Percentiles rank a stretch among this genome's conserved stretches.
phyloP scores from a whole-genome alignment of 2,113 vertebrate genomes.

The Oenanthe oenanthe region DNA sequence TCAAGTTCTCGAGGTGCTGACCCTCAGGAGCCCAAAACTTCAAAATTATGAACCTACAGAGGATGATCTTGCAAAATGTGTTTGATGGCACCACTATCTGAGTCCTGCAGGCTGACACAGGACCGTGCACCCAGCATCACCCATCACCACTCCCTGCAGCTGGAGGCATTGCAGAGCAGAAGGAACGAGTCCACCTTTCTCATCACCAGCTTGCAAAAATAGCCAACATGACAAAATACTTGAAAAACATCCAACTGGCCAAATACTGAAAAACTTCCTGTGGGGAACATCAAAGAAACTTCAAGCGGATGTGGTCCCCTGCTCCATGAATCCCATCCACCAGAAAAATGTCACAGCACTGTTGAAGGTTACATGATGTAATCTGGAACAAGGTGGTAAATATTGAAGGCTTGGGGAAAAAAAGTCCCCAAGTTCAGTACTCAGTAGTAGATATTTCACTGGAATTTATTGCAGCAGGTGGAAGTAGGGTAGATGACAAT shows the following conservation, averaged over 20 bases:
- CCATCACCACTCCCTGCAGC: not conserved
- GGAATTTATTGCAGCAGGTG: conserved; percentile 42
- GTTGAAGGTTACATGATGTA: conserved; percentile 32
- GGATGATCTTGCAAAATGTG: not conserved
- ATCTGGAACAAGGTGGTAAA: conserved; percentile 24
- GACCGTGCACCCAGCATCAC: fast-evolving
- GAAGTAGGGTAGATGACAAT: conserved; percentile 40
- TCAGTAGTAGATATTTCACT: conserved; percentile 60
- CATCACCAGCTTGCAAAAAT: not conserved
- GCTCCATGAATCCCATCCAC: not conserved
- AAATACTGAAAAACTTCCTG: conserved; percentile 1
- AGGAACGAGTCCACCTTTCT: not conserved
- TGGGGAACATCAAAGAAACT: conserved; percentile 7
- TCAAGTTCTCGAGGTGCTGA: not conserved
- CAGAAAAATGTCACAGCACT: not conserved
- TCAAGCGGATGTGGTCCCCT: not conserved
- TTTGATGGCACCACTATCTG: not conserved
- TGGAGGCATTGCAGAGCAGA: not conserved
- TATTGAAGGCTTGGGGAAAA: not conserved
- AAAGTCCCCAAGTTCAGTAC: conserved; percentile 24
- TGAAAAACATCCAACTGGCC: not conserved
- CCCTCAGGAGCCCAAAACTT: not conserved
- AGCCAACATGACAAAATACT: not conserved
- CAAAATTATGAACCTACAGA: not conserved
- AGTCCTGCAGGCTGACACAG: not conserved